Base-by-base conservation (phyloP, 1,140 invertebrate genomes). In the Leptinotarsa undecemlineata region DNA sequence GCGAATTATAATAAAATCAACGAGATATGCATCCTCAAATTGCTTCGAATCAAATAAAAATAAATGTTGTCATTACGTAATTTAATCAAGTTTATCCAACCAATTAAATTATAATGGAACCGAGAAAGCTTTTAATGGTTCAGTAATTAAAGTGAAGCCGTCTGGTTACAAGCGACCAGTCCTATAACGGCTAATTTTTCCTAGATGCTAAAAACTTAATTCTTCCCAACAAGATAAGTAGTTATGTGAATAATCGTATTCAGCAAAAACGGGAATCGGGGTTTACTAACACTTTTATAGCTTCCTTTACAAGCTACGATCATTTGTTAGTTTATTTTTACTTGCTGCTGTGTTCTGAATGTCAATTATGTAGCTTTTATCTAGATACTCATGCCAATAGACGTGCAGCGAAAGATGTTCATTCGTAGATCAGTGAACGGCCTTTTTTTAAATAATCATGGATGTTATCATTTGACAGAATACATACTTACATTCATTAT, bases 281-380 rank as follows among this genome's bases (percentile, higher is more conserved):
- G 51, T 71, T 71, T 62, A 71, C 20, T 71, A 61, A 71, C 69
- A 71, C 69, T 71, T 71, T 71, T 71, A 71, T 71, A 62, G 69
- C 69, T 71, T 71, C 69, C 69, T 71, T 61, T 71, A 71, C 69
- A 71, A 71, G 69, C 23, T 33, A 42, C 21, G 14, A 61, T 71
- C 69, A 61, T 71, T 71, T 71, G 69, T 71, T 71, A 17, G n/a
- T 33, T 33, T 71, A 68, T 68, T 47, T 71, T 71, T 61, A 20
- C 26, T 19, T n/a, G 23, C 17, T 0, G 26, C 5, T 51, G 20
- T 61, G 23, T 13, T 26, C 23, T 26, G 69, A 17, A 71, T 61
- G 60, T 26, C 60, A 71, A 71, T 71, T 71, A 71, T 69, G 1
- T 20, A 8, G 13, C 4, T 15, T 69, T 57, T 17, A 69, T 48